Evolutionary conservation across 2,888 invertebrate species (phyloP).

Genomic region (Drosophila subsilvestris): DNA sequence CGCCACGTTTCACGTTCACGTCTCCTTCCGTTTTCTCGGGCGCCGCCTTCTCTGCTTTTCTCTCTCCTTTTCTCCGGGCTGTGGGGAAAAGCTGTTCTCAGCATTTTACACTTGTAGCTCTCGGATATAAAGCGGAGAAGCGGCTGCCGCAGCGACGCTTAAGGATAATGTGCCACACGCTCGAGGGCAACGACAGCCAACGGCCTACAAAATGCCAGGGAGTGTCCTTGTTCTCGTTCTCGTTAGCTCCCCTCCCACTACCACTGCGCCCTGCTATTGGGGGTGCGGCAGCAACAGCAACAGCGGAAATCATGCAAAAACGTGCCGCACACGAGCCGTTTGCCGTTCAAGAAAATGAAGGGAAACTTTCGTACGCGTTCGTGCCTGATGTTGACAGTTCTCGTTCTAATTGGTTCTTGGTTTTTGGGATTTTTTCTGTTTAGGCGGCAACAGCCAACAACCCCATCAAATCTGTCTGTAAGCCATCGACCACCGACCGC

Average conservation of each 20-base stretch:
- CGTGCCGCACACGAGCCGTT: conserved; percentile 69
- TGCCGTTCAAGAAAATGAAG: conserved; percentile 39
- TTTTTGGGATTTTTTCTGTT: conserved; percentile 9
- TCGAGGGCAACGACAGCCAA: not conserved
- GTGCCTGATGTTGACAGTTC: conserved; percentile 63
- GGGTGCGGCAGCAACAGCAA: conserved; percentile 19
- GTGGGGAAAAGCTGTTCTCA: conserved; percentile 57
- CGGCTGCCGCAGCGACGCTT: conserved; percentile 71
- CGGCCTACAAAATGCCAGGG: conserved; percentile 42
- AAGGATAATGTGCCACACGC: conserved; percentile 76
- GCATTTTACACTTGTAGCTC: conserved; percentile 65
- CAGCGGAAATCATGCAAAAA: conserved; percentile 71
- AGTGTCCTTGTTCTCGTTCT: conserved; percentile 42
- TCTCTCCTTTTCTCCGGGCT: not conserved
- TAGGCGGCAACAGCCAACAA: conserved; percentile 27
- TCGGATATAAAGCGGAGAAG: conserved; percentile 45
- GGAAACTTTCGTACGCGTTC: conserved; percentile 44
- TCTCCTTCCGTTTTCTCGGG: conserved; percentile 25
- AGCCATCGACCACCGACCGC: conserved; percentile 5
- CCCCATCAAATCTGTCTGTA: conserved; percentile 46
- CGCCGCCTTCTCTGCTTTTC: not conserved
- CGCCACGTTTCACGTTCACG: conserved; percentile 23
- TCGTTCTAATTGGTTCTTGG: conserved; percentile 49
- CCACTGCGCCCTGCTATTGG: conserved; percentile 2
- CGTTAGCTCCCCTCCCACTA: not conserved